Evolutionary conservation across 2,888 invertebrate genomes (phyloP).

Genomic region (Keiferia lycopersicella): DNA sequence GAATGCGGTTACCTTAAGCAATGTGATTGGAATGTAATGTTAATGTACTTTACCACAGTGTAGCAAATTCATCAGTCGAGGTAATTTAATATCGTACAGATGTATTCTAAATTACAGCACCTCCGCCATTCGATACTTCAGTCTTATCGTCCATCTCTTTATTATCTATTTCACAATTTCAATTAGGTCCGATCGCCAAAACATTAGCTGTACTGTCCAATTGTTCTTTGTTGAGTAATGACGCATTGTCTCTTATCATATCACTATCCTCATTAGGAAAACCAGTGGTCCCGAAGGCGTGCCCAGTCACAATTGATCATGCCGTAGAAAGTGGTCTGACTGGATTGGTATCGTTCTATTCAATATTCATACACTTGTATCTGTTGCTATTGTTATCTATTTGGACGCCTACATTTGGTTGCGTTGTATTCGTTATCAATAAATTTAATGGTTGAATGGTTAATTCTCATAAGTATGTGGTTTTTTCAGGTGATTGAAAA

Average conservation of each 20-base stretch:
- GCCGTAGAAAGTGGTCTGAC: constrained; percentile 13
- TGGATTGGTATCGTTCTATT: constrained; percentile 8
- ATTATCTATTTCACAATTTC: constrained; percentile 12
- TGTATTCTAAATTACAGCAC: neutral
- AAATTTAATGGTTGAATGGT: neutral
- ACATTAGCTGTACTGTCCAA: neutral
- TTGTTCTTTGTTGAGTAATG: constrained; percentile 21
- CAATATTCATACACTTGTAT: constrained; percentile 17
- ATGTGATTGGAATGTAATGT: neutral
- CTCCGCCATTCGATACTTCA: neutral
- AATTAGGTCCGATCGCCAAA: constrained; percentile 3
- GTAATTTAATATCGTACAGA: neutral
- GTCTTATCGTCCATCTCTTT: neutral
- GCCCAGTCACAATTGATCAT: constrained; percentile 20
- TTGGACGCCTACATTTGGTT: constrained; percentile 13
- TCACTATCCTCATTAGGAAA: constrained; percentile 14
- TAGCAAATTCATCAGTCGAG: neutral
- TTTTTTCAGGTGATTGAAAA: constrained; percentile 3
- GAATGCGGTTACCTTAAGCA: neutral
- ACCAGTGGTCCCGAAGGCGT: constrained; percentile 16
- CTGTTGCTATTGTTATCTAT: constrained; percentile 14
- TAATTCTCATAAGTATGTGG: neutral
- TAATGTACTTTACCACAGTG: neutral
- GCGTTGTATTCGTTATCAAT: constrained; percentile 9
- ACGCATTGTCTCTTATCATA: constrained; percentile 19